Conservation (phyloP, 2,797 vertebrate species). For the Sphenodon punctatus region DNA sequence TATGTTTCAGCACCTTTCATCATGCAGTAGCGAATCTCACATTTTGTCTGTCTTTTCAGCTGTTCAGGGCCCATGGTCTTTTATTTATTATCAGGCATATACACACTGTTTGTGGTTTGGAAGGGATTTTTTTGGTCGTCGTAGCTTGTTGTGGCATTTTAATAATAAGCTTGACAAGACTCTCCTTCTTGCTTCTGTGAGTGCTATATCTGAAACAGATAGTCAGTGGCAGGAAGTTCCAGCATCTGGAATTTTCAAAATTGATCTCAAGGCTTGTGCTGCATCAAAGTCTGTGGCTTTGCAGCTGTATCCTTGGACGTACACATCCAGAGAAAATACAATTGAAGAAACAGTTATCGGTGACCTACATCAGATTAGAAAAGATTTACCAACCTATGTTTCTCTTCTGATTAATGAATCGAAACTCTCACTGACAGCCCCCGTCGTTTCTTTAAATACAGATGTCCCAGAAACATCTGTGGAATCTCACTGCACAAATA, state of each 20-base stretch:
- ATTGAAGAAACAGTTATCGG: constrained; percentile 2
- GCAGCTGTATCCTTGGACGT: constrained; percentile 84
- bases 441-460: constrained; percentile 83
- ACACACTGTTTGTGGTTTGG: constrained; percentile 91
- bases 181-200: constrained; percentile 83
- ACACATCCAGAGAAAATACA: constrained; percentile 3
- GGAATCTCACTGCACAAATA: background rate
- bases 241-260: constrained; percentile 85
- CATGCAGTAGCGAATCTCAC: constrained; percentile 74
- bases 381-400: constrained; percentile 71
- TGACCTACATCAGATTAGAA: constrained; percentile 41
- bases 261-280: constrained; percentile 79
- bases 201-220: constrained; percentile 26
- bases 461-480: constrained; percentile 39
- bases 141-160: constrained; percentile 92
- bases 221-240: constrained; percentile 88
- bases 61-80: constrained; percentile 88
- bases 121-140: constrained; percentile 92
- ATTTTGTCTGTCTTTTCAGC: constrained; percentile 81
- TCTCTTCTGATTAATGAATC: constrained; percentile 66
- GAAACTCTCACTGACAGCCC: constrained; percentile 73
- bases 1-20: constrained; percentile 77
- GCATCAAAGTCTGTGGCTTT: constrained; percentile 68
- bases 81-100: constrained; percentile 88
- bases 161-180: constrained; percentile 16